Conservation (phyloP, 2,797 vertebrate species). For the Oreonectes daqikongensis region DNA sequence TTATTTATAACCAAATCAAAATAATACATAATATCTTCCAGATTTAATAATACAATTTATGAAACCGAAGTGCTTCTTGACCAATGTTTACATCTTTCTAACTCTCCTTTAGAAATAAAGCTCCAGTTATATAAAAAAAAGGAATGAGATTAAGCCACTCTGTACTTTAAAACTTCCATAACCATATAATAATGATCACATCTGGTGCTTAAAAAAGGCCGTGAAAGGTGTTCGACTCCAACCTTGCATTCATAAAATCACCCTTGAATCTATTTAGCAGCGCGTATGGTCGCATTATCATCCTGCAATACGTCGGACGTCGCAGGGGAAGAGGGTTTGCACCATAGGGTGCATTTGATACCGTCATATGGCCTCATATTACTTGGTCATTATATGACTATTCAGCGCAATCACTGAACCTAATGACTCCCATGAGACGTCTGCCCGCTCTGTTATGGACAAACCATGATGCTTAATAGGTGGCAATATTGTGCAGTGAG, state of each 20-base stretch:
- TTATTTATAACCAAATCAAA: too few relatives aligned
- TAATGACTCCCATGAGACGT: conserved; percentile 34
- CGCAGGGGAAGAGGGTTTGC: conserved; percentile 4
- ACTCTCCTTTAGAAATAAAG: neutral
- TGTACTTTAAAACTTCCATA: neutral
- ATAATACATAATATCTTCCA: too few relatives aligned
- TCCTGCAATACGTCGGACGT: conserved; percentile 11
- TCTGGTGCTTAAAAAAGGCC: conserved; percentile 8
- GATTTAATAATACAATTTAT: too few relatives aligned
- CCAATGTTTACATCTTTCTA: too few relatives aligned
- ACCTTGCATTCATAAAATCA: conserved; percentile 12
- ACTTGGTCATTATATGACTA: conserved; percentile 21
- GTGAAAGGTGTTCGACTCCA: conserved; percentile 22
- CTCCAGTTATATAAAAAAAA: neutral
- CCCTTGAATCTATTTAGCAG: conserved; percentile 9
- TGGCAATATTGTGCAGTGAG: neutral
- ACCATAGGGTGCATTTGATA: conserved; percentile 38
- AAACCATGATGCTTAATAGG: neutral
- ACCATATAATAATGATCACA: conserved; percentile 6
- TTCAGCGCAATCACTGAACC: conserved; percentile 30
- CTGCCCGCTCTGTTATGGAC: conserved; percentile 18
- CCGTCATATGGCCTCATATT: conserved; percentile 45
- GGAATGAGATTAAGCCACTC: neutral
- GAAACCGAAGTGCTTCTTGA: too few relatives aligned
- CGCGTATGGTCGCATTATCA: neutral